phyloP scores from a whole-genome alignment of 2,888 invertebrate species.

The Stenotaenia linearis region DNA sequence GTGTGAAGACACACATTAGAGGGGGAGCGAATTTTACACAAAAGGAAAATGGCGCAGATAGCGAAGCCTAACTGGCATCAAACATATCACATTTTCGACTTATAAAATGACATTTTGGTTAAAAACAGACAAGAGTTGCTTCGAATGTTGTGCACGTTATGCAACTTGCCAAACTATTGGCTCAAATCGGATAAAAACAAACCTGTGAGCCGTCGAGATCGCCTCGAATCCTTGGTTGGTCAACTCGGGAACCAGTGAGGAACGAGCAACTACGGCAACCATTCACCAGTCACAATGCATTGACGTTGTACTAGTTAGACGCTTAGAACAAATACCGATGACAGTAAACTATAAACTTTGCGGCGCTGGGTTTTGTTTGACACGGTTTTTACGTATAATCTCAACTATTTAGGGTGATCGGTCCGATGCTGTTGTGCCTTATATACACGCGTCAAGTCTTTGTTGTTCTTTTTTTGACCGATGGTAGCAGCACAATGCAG shows the following conservation, averaged over 20 bases:
- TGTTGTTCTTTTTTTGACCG: background rate
- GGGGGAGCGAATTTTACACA: background rate
- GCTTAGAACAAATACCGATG: background rate
- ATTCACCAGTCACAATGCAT: slow-evolving; percentile 29
- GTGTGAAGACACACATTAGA: background rate
- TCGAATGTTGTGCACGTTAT: slow-evolving; percentile 31
- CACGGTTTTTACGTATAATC: background rate
- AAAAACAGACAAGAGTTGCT: background rate
- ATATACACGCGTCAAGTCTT: background rate
- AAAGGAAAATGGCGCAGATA: slow-evolving; percentile 4
- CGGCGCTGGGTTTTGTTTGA: background rate
- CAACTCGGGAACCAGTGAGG: slow-evolving; percentile 32
- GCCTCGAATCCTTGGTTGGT: slow-evolving; percentile 33
- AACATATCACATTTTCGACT: background rate
- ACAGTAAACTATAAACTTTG: background rate
- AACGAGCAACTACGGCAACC: slow-evolving; percentile 29
- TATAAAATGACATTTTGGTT: background rate
- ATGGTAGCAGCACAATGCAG: background rate
- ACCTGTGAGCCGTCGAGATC: slow-evolving; percentile 31
- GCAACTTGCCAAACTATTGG: slow-evolving; percentile 34
- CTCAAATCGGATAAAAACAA: slow-evolving; percentile 34
- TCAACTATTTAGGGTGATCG: background rate
- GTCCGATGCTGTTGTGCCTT: background rate
- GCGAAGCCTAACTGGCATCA: background rate
- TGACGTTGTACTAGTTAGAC: background rate